Conservation (phyloP, 2,888 invertebrate species). For the Platycnemis pennipes region DNA sequence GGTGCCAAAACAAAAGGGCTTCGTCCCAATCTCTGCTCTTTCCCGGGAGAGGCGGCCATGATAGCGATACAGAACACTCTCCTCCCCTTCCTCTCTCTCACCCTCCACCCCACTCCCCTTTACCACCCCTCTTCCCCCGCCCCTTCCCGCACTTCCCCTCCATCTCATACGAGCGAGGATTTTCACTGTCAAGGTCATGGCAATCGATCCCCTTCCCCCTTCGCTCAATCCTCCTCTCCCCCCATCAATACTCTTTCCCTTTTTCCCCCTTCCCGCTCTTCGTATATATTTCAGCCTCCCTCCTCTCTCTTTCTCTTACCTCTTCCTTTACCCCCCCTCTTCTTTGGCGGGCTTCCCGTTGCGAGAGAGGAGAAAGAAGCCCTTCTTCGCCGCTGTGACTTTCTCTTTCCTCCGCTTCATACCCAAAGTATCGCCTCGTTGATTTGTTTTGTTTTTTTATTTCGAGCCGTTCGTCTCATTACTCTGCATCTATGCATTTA, state of each 20-base stretch:
- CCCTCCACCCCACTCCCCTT: not conserved
- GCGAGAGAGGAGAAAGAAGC: no score
- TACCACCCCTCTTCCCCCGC: not conserved
- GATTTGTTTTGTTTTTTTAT: no score
- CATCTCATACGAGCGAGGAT: not conserved
- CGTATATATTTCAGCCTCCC: not conserved
- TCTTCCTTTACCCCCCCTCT: not conserved
- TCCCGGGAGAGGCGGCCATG: not conserved
- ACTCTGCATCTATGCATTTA: no score
- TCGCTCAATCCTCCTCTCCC: conserved; percentile 62
- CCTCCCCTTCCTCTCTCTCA: not conserved
- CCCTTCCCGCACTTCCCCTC: not conserved
- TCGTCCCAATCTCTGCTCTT: not conserved
- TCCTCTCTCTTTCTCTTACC: not conserved
- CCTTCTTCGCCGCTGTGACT: not conserved
- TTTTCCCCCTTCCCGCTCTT: not conserved
- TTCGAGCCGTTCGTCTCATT: no score
- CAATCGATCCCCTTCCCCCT: not conserved
- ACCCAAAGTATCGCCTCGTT: no score
- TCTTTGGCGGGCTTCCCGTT: not conserved
- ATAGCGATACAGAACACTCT: not conserved
- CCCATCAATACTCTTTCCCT: not conserved
- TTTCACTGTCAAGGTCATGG: conserved; percentile 53
- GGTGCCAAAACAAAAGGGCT: not conserved
- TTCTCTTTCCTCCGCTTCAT: not conserved